Evolutionary conservation across 2,888 invertebrate genomes (phyloP), one percentile per base, ranked within the genome.

Genomic region (Agonopterix subpropinquella): DNA sequence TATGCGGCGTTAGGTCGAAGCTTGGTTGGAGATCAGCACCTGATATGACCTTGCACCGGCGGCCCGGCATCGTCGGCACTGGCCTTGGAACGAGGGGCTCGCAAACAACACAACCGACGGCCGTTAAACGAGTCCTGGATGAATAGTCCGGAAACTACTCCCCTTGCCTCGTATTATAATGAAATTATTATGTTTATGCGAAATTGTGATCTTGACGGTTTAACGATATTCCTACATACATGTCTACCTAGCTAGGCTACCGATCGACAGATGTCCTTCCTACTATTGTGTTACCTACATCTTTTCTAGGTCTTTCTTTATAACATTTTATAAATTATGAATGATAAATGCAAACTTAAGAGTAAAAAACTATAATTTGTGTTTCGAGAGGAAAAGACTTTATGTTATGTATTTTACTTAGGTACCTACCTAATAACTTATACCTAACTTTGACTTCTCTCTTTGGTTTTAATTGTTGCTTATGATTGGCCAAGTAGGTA

Each of bases 71-170:
- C 41, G 51, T 4, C 44, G 5, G 8, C n/a, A 11, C 28, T 43
- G 51, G 48, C 48, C 51, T 47, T 47, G 47, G 10, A 10, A 28
- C 11, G 43, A 48, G 48, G 48, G 11, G 8, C 43, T 37, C 42
- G 11, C n/a, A n/a, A n/a, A 8, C 10, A n/a, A n/a, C n/a, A n/a
- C n/a, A 9, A 9, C 10, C 10, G 39, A n/a, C 39, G 15, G 47
- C 51, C 47, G 51, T 51, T 51, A 51, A 45, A 51, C 51, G 10
- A 41, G 51, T 48, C 28, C 13, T 43, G 35, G 18, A 7, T 47
- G 37, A 51, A 47, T 48, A 37, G 13, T 45, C 51, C 51, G 51
- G 51, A 51, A 51, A 45, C 41, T 11, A 36, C 43, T 39, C 51
- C 51, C 51, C 45, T 51, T 39, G 39, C 39, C 10, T 39, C 4